Evolutionary conservation across 2,113 vertebrate genomes (phyloP).

Genomic region (Myxocyprinus asiaticus): DNA sequence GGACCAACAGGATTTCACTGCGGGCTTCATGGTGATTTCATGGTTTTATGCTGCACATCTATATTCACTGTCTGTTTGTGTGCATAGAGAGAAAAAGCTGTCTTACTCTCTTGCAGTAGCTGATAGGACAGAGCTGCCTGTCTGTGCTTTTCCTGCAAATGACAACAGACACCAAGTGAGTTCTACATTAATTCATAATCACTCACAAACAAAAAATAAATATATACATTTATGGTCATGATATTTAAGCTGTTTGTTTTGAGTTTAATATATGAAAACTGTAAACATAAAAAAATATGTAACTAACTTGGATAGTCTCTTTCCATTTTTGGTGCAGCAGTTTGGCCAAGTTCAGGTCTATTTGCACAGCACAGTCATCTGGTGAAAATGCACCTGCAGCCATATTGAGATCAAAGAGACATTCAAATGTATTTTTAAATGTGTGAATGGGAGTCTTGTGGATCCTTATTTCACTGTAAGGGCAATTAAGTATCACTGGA

Average conservation of each 20-base stretch:
- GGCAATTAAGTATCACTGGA: too few species aligned
- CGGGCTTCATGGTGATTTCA: too few species aligned
- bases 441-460: neutral
- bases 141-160: conserved; percentile 83
- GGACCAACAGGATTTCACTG: too few species aligned
- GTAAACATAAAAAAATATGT: too few species aligned
- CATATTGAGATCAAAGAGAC: neutral
- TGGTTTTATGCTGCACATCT: too few species aligned
- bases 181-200: neutral
- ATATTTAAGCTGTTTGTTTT: too few species aligned
- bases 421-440: neutral
- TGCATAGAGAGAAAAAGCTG: neutral
- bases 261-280: too few species aligned
- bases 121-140: conserved; percentile 80
- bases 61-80: too few species aligned
- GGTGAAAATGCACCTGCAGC: conserved; percentile 79
- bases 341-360: conserved; percentile 92
- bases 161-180: conserved; percentile 23
- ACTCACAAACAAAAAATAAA: too few species aligned
- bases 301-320: conserved; percentile 88
- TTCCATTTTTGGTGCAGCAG: conserved; percentile 96
- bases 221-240: too few species aligned
- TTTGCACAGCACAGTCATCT: conserved; percentile 90
- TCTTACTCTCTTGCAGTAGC: conserved; percentile 72
- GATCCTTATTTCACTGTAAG: too few species aligned